Evolutionary conservation across 2,888 invertebrate species (phyloP).

Genomic region (Pristionchus fissidentatus): DNA sequence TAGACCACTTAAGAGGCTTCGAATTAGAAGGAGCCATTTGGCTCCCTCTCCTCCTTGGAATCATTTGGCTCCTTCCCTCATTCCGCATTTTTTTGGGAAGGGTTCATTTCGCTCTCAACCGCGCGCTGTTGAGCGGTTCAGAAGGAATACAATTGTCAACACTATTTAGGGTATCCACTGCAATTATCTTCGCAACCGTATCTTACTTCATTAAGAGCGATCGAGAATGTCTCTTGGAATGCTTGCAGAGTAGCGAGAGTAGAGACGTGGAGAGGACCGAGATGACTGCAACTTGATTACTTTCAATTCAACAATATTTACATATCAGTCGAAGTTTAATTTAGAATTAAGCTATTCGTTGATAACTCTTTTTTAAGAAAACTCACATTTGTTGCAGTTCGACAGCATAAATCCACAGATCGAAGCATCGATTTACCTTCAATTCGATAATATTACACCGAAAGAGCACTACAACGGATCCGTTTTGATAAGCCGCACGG

Average conservation of each 20-base stretch:
- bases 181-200: too few relatives aligned
- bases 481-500: background rate
- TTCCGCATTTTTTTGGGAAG: too few relatives aligned
- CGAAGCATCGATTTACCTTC: slow-evolving; percentile 82
- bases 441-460: background rate
- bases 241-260: slow-evolving; percentile 93
- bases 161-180: too few relatives aligned
- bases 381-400: slow-evolving; percentile 62
- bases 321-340: background rate
- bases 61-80: too few relatives aligned
- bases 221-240: slow-evolving; percentile 88
- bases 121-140: too few relatives aligned
- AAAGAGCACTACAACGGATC: too few relatives aligned
- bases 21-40: too few relatives aligned
- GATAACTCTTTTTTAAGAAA: background rate
- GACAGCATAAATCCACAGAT: slow-evolving; percentile 95
- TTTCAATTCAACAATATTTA: background rate
- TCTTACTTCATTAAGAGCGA: slow-evolving; percentile 86
- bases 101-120: too few relatives aligned
- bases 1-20: too few relatives aligned
- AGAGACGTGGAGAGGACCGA: slow-evolving; percentile 92
- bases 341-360: background rate
- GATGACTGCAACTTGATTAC: slow-evolving; percentile 76
- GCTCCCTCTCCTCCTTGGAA: too few relatives aligned
- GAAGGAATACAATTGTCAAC: too few relatives aligned